Evolutionary conservation across 2,797 vertebrate species (phyloP).

Genomic region (Arctocebus calabarensis): DNA sequence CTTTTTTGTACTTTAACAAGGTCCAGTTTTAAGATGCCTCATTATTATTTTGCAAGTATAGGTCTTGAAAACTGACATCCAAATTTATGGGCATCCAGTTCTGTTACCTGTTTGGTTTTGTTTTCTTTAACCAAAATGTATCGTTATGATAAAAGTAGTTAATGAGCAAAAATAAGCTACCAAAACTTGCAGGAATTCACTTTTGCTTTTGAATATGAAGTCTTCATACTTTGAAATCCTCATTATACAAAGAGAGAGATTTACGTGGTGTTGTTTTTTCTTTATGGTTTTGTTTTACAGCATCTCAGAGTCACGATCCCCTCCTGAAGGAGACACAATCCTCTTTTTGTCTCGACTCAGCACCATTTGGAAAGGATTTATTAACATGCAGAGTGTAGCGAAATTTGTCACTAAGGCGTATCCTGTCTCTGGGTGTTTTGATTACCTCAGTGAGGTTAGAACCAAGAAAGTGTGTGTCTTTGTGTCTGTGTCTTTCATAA

Average conservation of each 20-base stretch:
- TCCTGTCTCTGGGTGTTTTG: constrained; percentile 95
- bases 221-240: not conserved
- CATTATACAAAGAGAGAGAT: not conserved
- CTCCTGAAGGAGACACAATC: constrained; percentile 91
- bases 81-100: not conserved
- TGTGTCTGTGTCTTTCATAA: accelerated
- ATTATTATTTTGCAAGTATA: not conserved
- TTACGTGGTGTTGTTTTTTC: not conserved
- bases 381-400: constrained; percentile 97
- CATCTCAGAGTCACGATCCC: constrained; percentile 87
- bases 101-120: not conserved
- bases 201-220: not conserved
- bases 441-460: constrained; percentile 95
- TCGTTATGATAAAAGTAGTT: not conserved
- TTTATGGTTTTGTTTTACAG: constrained; percentile 89
- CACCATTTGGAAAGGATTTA: constrained; percentile 98
- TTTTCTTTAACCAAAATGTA: not conserved
- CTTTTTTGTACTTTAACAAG: not conserved
- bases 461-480: not conserved
- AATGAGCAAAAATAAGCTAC: not conserved
- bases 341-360: constrained; percentile 94
- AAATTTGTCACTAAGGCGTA: constrained; percentile 98
- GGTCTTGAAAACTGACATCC: not conserved
- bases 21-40: not conserved
- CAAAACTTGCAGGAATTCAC: not conserved